phyloP scores from a whole-genome alignment of 2,797 vertebrate species.

The Gallinago stenura region DNA sequence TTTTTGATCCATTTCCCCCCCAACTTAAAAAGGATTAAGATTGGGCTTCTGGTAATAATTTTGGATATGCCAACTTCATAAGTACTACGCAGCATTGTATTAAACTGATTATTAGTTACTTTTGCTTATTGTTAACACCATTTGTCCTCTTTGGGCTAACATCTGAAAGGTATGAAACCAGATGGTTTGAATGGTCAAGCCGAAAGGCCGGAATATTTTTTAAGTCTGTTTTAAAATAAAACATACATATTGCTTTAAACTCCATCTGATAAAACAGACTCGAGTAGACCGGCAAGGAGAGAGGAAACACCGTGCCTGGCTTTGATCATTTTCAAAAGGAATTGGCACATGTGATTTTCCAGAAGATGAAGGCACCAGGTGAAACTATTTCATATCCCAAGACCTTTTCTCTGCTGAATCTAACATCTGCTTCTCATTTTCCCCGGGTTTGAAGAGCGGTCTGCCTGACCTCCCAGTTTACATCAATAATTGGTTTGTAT shows the following conservation, averaged over 20 bases:
- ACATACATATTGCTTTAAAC: conserved; percentile 22
- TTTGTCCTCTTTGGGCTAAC: neutral
- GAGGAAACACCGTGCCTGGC: conserved; percentile 42
- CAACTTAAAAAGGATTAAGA: conserved; percentile 72
- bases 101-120: neutral
- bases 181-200: conserved; percentile 39
- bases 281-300: neutral
- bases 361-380: conserved; percentile 69
- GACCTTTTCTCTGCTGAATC: conserved; percentile 31
- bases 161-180: neutral
- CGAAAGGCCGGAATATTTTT: neutral
- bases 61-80: conserved; percentile 20
- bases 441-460: neutral
- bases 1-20: conserved; percentile 62
- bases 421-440: conserved; percentile 59
- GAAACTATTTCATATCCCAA: conserved; percentile 60
- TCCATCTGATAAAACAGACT: conserved; percentile 44
- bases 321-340: conserved; percentile 72
- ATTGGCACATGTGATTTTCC: conserved; percentile 42
- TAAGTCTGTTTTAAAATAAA: conserved; percentile 36
- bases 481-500: neutral
- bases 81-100: conserved; percentile 7
- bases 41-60: conserved; percentile 63
- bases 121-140: neutral
- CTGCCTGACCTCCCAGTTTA: neutral